Conservation (phyloP, 2,888 invertebrate genomes). For the Cerastis leucographa region DNA sequence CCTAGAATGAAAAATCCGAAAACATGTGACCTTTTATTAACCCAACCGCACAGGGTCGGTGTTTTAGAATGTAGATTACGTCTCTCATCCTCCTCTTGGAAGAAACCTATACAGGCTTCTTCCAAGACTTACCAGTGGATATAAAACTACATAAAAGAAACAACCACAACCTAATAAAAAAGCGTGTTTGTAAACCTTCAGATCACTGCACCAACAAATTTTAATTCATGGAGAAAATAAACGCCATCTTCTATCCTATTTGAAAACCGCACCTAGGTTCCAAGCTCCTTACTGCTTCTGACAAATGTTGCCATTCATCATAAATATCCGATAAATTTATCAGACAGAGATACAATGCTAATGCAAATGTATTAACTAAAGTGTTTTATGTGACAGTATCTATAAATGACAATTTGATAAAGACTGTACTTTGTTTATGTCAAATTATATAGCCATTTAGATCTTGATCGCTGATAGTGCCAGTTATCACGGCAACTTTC, state of each 20-base stretch:
- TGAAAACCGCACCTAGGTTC: conserved; percentile 1
- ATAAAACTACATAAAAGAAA: background rate
- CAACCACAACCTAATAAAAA: background rate
- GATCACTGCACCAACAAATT: background rate
- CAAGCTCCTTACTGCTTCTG: conserved; percentile 18
- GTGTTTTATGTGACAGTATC: conserved; percentile 47
- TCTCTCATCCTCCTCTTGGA: background rate
- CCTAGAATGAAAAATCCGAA: background rate
- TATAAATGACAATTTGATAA: conserved; percentile 43
- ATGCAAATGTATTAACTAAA: conserved; percentile 49
- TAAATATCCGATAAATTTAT: conserved; percentile 42
- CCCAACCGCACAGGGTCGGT: background rate
- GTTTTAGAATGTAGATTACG: background rate
- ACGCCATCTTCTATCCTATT: background rate
- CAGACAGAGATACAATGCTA: conserved; percentile 21
- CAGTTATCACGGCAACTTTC: conserved; percentile 40
- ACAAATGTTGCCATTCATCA: conserved; percentile 41
- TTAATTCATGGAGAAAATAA: background rate
- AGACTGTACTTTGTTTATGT: conserved; percentile 35
- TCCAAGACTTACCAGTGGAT: too few relatives aligned
- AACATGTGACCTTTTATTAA: background rate
- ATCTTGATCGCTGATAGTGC: conserved; percentile 38
- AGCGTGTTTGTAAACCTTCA: background rate
- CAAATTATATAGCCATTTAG: conserved; percentile 48
- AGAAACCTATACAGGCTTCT: too few relatives aligned